Conservation (phyloP, 1,140 invertebrate genomes). For the Aphis gossypii region DNA sequence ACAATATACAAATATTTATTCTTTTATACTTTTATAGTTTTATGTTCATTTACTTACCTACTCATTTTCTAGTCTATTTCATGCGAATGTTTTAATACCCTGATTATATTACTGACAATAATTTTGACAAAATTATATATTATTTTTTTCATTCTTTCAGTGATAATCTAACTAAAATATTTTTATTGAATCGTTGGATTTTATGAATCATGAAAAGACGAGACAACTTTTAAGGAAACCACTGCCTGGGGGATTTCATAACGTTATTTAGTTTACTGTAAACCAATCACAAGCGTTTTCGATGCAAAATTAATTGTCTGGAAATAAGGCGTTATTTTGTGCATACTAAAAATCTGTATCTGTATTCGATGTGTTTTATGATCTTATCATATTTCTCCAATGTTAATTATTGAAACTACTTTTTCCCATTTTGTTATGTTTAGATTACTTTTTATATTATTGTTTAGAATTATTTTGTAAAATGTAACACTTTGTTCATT, state of each 20-base stretch:
- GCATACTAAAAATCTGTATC: not conserved
- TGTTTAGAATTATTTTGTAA: not conserved
- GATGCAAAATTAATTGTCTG: slow-evolving; percentile 13
- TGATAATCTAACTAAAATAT: slow-evolving; percentile 8
- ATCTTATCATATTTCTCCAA: not conserved
- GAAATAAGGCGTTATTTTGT: slow-evolving; percentile 5
- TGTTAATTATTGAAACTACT: not conserved
- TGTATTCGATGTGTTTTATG: not conserved
- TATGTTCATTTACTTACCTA: not conserved
- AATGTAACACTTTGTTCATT: not conserved
- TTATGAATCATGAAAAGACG: not conserved
- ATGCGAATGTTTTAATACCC: not conserved
- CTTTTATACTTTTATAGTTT: not conserved
- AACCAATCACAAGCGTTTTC: slow-evolving; percentile 1
- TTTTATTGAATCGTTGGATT: not conserved
- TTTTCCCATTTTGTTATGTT: not conserved
- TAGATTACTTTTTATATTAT: not conserved
- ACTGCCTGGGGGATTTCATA: not conserved
- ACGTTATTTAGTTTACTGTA: slow-evolving; percentile 2
- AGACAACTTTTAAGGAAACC: not conserved
- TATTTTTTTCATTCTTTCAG: not conserved
- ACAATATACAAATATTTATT: not conserved
- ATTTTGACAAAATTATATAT: not conserved
- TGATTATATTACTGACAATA: not conserved
- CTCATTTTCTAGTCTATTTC: not conserved